Conservation (phyloP, 2,888 invertebrate genomes). For the Oxycera nigricornis region DNA sequence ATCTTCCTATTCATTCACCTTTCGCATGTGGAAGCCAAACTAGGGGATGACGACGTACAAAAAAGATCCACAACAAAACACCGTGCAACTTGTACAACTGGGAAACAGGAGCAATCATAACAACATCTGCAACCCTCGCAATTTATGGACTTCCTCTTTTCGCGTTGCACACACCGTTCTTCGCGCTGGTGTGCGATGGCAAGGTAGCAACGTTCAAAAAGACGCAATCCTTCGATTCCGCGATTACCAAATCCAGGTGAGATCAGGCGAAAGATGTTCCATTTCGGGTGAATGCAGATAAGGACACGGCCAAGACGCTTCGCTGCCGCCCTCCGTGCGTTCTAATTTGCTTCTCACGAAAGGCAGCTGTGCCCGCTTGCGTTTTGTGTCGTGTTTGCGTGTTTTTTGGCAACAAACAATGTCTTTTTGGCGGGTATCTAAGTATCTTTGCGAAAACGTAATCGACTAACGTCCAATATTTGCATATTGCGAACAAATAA, state of each 20-base stretch:
- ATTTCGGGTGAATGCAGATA: conserved; percentile 17
- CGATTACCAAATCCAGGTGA: conserved; percentile 41
- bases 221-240: conserved; percentile 33
- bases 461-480: neutral
- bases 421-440: neutral
- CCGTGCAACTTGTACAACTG: conserved; percentile 31
- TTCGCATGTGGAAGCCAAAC: neutral
- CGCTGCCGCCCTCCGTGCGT: conserved; percentile 10
- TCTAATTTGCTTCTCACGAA: conserved; percentile 39
- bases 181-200: neutral
- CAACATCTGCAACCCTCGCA: conserved; percentile 41
- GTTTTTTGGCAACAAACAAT: conserved; percentile 21
- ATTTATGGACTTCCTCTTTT: conserved; percentile 41
- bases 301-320: neutral
- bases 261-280: conserved; percentile 34
- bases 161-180: neutral
- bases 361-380: conserved; percentile 25
- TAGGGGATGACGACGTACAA: conserved; percentile 8
- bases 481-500: neutral
- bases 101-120: conserved; percentile 38
- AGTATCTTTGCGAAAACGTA: neutral
- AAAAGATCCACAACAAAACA: conserved; percentile 17
- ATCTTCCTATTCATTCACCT: conserved; percentile 24
- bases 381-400: neutral
- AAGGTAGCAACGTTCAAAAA: conserved; percentile 17